Conservation (phyloP, 2,113 vertebrate species). For the Rhynchomys soricoides region DNA sequence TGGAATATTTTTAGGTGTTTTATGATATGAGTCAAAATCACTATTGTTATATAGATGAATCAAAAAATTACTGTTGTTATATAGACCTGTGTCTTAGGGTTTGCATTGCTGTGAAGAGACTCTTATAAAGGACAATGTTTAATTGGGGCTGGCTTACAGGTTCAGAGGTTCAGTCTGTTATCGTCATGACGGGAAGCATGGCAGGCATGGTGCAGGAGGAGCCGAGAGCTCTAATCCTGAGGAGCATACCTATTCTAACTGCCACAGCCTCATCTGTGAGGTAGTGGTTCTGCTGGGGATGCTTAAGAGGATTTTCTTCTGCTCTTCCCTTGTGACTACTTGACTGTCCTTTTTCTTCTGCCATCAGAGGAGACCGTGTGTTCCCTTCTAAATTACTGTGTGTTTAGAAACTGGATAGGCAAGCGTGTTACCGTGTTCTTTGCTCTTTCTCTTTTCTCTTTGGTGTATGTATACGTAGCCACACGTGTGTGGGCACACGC, state of each 20-base stretch:
- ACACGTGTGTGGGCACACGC: neutral
- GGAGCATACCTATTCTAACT: too few relatives aligned
- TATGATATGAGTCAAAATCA: conserved; percentile 9
- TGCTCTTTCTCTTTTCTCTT: neutral
- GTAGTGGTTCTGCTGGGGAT: neutral
- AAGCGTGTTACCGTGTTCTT: neutral
- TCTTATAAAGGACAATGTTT: too few relatives aligned
- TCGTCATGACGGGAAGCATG: too few relatives aligned
- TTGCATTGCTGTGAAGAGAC: too few relatives aligned
- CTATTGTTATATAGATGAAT: neutral
- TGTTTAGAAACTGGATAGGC: conserved; percentile 34
- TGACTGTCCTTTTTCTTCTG: neutral
- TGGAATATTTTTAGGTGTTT: neutral
- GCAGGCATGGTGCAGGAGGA: too few relatives aligned
- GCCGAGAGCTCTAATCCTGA: too few relatives aligned
- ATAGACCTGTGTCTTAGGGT: too few relatives aligned
- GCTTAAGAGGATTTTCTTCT: neutral
- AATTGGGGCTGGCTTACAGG: too few relatives aligned
- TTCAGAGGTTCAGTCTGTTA: too few relatives aligned
- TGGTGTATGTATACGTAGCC: neutral
- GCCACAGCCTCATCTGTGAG: neutral
- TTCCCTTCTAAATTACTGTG: conserved; percentile 32
- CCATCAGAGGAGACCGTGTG: neutral
- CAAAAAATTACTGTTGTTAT: conserved; percentile 21
- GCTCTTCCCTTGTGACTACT: neutral